A percentile compares a stretch with the other conserved stretches of the same genome.
Evolutionary conservation across 2,113 vertebrate genomes (phyloP).

Genomic region (Apeltes quadracus): DNA sequence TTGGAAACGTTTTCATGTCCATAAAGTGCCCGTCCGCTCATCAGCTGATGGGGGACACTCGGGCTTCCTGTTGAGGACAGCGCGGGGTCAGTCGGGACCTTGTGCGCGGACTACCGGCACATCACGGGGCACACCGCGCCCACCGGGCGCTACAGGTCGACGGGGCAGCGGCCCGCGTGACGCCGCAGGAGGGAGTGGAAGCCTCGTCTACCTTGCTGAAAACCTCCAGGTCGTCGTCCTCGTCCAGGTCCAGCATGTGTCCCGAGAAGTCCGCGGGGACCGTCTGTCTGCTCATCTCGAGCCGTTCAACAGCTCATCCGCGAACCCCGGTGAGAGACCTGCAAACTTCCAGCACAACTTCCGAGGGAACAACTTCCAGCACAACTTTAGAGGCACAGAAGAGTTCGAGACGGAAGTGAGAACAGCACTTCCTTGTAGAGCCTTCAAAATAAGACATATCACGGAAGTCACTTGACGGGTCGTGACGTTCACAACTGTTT

Average conservation of each 20-base stretch:
- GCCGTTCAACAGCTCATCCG: background rate
- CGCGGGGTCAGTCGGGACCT: too few species aligned
- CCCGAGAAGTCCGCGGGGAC: constrained; percentile 64
- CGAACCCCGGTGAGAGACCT: constrained; percentile 2
- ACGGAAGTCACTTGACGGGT: too few species aligned
- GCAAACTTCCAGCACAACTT: constrained; percentile 48
- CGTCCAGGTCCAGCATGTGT: constrained; percentile 80
- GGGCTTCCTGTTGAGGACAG: background rate
- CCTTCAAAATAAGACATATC: constrained; percentile 50
- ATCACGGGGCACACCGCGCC: too few species aligned
- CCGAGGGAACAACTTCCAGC: background rate
- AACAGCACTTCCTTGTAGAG: accelerated
- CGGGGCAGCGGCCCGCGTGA: background rate
- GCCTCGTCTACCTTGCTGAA: constrained; percentile 78
- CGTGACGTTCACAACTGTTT: background rate
- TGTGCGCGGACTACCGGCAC: background rate
- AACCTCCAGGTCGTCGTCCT: constrained; percentile 85
- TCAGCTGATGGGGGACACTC: constrained; percentile 37
- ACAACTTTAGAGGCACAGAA: constrained; percentile 7
- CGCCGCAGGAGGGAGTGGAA: too few species aligned
- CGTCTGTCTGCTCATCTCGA: constrained; percentile 49
- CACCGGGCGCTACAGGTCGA: background rate
- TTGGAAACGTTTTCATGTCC: too few species aligned
- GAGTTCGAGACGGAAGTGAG: background rate
- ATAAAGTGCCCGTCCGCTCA: constrained; percentile 8